phyloP scores from a whole-genome alignment of 2,888 invertebrate species.

The Noctuana brunneofusca region DNA sequence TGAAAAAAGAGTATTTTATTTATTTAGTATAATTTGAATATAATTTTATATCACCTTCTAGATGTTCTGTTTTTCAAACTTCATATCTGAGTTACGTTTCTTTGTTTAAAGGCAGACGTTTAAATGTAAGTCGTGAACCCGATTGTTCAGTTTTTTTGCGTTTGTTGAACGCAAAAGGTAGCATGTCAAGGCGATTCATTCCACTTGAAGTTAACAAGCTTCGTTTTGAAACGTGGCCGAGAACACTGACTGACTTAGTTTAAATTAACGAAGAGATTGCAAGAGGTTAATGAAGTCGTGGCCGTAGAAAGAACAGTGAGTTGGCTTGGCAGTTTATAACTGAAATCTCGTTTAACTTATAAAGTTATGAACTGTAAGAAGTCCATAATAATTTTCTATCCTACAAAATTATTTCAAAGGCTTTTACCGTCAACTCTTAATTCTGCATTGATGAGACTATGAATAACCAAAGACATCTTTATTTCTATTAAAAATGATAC shows the following conservation, averaged over 20 bases:
- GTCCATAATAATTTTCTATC: neutral
- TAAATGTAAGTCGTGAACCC: neutral
- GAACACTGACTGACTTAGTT: conserved; percentile 4
- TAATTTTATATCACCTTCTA: too few species aligned
- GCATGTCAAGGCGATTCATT: conserved; percentile 9
- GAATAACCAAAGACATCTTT: too few species aligned
- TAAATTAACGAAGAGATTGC: conserved; percentile 18
- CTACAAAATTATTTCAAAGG: neutral
- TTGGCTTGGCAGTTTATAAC: neutral
- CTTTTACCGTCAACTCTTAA: neutral
- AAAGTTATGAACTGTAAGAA: neutral
- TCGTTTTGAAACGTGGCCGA: neutral
- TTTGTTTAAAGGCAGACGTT: neutral
- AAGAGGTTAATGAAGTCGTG: conserved; percentile 18
- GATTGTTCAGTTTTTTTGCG: conserved; percentile 6
- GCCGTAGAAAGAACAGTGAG: conserved; percentile 4
- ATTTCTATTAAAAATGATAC: too few species aligned
- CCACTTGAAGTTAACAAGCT: conserved; percentile 20
- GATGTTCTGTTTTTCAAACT: too few species aligned
- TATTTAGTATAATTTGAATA: too few species aligned
- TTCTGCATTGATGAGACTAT: neutral
- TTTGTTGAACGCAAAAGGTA: neutral
- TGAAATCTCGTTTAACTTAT: conserved; percentile 14
- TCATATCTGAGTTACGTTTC: neutral
- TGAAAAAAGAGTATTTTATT: too few species aligned